Evolutionary conservation across 2,113 vertebrate genomes (phyloP), one percentile per base, ranked within the genome.

Genomic region (Mystacornis crossleyi): DNA sequence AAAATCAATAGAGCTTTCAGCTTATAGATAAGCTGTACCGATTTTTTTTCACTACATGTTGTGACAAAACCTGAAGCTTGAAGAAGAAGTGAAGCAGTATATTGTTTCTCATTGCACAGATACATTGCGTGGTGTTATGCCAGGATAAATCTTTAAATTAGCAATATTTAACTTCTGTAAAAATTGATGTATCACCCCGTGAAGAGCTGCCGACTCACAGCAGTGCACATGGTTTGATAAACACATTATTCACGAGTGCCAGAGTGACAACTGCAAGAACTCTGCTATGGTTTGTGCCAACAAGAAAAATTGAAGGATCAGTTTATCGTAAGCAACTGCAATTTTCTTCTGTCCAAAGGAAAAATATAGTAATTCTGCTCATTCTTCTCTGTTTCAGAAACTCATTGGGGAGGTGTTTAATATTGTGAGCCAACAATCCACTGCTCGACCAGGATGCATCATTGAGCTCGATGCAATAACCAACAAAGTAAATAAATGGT

Each of bases 391-490:
- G 18, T 98, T 98, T 93, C 97, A 99, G 99, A 99, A 99, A 98
- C 98, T 99, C 54, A 99, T 99, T 78, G 99, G 99, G 12, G 99
- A 99, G 96, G 99, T 99, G 60, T 99, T 99, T 95, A 99, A 99
- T 97, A 99, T 99, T 73, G 99, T 99, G 93, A 99, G 99, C 97
- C 99, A 99, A 90, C 99, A 99, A 93, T 99, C 99, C 89, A 99
- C 99, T 81, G 99, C 99, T 97, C 98, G 99, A 73, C 99, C 99
- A 34, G 99, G 99, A 87, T 99, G 99, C 89, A 99, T 99, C 97
- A 99, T 99, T 94, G 99, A 99, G 96, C 97, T 99, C 0, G 99
- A 99, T 81, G 98, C 97, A 93, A 99, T 99, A 96, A 99, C 99
- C 78, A 99, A 99, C 97, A 99, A 99, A 98, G 99, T 99, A 98